These are phyloP conservation scores for Galaxias olidus DNA, from an alignment of 2,797 vertebrate genomes.

Conservation along the genomic window DNA sequence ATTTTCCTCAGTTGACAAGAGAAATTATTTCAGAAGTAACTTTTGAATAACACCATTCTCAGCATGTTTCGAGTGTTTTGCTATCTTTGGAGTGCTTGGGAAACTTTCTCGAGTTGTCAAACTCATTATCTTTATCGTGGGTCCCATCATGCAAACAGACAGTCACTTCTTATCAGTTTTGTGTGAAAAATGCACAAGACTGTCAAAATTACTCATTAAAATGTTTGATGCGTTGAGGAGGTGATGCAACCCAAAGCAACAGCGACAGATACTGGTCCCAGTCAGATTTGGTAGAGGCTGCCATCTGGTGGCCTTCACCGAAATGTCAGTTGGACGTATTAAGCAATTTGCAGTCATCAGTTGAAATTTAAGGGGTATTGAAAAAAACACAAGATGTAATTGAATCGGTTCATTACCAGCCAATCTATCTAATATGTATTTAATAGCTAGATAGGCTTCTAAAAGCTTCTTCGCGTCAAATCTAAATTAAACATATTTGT, in stretches of 20 bases:
- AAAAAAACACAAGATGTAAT: too few relatives aligned
- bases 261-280: background rate
- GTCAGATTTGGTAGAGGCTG: conserved; percentile 27
- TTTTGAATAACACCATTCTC: conserved; percentile 40
- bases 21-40: conserved; percentile 48
- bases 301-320: conserved; percentile 49
- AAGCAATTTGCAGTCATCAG: too few relatives aligned
- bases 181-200: conserved; percentile 39
- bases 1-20: conserved; percentile 30
- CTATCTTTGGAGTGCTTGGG: conserved; percentile 1
- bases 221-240: conserved; percentile 55
- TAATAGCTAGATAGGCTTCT: background rate
- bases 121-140: conserved; percentile 1
- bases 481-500: background rate
- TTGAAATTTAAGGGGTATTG: too few relatives aligned
- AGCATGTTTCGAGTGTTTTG: conserved; percentile 43
- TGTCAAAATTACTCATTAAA: conserved; percentile 58
- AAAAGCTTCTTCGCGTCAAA: background rate
- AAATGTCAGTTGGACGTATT: background rate
- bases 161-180: conserved; percentile 50
- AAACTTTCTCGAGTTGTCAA: background rate
- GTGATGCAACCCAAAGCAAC: conserved; percentile 69
- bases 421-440: too few relatives aligned
- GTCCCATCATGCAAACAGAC: conserved; percentile 39
- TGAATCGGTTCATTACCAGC: too few relatives aligned